A percentile compares a stretch with the other conserved stretches of the same genome.
Evolutionary conservation across 2,797 vertebrate genomes (phyloP).

Genomic region (Echeneis naucrates): DNA sequence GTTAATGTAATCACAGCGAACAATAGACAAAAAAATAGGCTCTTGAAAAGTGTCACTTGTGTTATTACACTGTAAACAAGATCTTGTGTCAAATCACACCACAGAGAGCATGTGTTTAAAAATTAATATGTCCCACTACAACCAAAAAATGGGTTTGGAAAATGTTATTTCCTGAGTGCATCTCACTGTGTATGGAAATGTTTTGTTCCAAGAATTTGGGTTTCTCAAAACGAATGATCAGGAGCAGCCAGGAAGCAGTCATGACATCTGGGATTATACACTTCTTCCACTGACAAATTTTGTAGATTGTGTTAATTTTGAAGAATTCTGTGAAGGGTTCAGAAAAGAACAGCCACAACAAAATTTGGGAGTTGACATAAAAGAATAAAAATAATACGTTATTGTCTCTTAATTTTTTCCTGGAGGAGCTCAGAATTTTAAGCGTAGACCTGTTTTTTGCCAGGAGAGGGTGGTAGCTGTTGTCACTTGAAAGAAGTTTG

Average conservation of each 20-base stretch:
- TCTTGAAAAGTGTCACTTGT: constrained; percentile 1
- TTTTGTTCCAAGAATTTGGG: not conserved
- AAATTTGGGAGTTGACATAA: too few species aligned
- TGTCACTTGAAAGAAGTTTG: too few species aligned
- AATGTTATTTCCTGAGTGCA: not conserved
- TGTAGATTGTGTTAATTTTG: too few species aligned
- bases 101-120: constrained; percentile 6
- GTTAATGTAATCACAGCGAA: constrained; percentile 27
- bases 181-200: constrained; percentile 11
- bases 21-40: constrained; percentile 9
- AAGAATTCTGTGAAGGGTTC: not conserved
- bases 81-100: not conserved
- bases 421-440: not conserved
- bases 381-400: too few species aligned
- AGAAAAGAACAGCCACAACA: not conserved
- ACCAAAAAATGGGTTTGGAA: constrained; percentile 1
- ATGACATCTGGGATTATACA: not conserved
- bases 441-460: not conserved
- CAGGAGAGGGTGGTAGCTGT: too few species aligned
- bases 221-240: constrained; percentile 2
- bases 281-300: too few species aligned
- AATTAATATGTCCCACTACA: not conserved
- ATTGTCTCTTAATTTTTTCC: too few species aligned
- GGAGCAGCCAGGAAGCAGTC: not conserved
- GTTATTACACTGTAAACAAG: constrained; percentile 9